Percentiles rank a stretch among this genome's conserved stretches.
These are phyloP conservation scores for Caiman crocodilus DNA, from an alignment of 2,797 vertebrate genomes.

Conservation along the genomic window DNA sequence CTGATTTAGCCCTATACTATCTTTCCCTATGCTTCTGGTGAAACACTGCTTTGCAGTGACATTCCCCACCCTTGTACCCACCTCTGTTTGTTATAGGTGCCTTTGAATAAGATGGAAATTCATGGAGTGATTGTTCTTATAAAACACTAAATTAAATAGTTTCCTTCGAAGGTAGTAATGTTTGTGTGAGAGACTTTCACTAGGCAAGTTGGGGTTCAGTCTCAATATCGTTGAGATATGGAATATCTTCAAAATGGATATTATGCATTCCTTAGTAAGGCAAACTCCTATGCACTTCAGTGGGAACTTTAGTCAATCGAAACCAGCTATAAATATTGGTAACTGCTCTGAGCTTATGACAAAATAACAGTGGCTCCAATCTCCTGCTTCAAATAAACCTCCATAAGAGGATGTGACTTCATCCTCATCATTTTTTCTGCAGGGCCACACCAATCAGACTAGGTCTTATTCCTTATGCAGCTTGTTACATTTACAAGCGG, in stretches of 20 bases:
- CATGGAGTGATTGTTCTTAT: neutral
- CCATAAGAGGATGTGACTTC: neutral
- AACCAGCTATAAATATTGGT: neutral
- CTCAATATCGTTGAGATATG: neutral
- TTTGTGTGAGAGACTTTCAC: neutral
- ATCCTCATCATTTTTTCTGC: neutral
- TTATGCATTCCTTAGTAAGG: neutral
- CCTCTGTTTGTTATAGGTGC: neutral
- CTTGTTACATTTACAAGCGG: neutral
- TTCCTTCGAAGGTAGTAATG: neutral
- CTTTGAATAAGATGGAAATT: neutral
- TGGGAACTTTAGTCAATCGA: neutral
- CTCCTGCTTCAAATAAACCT: neutral
- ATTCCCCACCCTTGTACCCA: neutral
- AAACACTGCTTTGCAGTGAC: neutral
- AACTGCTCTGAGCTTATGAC: neutral
- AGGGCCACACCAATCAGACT: neutral
- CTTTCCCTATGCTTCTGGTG: neutral
- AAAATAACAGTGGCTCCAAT: neutral
- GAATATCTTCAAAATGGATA: neutral
- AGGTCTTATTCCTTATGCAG: neutral
- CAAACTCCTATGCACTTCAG: constrained; percentile 10
- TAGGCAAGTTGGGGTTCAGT: neutral
- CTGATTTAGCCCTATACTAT: neutral
- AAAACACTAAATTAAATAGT: constrained; percentile 4